Evolutionary conservation across 2,888 invertebrate genomes (phyloP).

Genomic region (Junonia oenone): DNA sequence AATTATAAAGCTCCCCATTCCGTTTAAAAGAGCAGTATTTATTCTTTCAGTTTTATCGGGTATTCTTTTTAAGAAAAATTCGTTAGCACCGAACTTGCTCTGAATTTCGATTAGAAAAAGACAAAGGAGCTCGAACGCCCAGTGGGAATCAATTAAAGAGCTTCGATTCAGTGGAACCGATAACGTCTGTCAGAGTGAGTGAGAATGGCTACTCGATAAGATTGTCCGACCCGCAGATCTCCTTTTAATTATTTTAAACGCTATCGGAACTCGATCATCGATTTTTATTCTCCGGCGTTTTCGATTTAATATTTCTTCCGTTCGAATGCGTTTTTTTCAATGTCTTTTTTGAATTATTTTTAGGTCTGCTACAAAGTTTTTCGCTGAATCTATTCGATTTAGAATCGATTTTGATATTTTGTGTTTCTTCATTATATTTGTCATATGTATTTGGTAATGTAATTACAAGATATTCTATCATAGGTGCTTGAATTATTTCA

Average conservation of each 20-base stretch:
- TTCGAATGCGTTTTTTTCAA: background rate
- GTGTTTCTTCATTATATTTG: no score
- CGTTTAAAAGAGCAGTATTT: conserved; percentile 50
- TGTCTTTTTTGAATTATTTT: no score
- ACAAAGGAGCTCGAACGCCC: conserved; percentile 58
- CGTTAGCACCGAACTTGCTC: conserved; percentile 47
- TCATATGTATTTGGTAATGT: no score
- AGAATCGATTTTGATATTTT: no score
- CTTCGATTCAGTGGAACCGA: conserved; percentile 62
- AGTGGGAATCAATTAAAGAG: conserved; percentile 74
- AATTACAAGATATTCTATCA: no score
- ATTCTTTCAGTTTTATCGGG: conserved; percentile 36
- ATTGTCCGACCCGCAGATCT: conserved; percentile 44
- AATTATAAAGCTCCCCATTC: conserved; percentile 31
- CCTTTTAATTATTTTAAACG: conserved; percentile 38
- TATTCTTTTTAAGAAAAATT: conserved; percentile 59
- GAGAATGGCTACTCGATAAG: conserved; percentile 48
- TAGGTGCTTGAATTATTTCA: no score
- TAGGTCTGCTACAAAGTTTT: no score
- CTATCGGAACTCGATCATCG: background rate
- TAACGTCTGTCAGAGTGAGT: conserved; percentile 43
- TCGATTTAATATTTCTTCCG: background rate
- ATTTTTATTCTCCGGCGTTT: background rate
- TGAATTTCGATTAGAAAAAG: conserved; percentile 70
- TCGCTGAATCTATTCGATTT: no score